Evolutionary conservation across 2,113 vertebrate species (phyloP).

Genomic region (Labeo catla): DNA sequence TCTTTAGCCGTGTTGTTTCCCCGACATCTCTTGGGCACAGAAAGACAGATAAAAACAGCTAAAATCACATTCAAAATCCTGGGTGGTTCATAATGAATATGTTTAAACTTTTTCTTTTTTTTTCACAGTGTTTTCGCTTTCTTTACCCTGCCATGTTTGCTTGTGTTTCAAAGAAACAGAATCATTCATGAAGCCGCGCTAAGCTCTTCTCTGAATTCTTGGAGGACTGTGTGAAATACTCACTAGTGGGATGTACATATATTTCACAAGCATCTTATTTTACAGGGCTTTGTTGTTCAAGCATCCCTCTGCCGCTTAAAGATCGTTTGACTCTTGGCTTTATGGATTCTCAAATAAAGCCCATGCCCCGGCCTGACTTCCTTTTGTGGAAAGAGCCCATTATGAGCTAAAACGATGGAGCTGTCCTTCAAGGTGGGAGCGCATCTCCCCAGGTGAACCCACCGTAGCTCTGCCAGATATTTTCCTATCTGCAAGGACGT

Average conservation of each 20-base stretch:
- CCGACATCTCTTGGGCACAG: constrained; percentile 19
- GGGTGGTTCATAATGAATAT: constrained; percentile 35
- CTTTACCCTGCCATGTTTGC: constrained; percentile 25
- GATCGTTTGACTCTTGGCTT: constrained; percentile 47
- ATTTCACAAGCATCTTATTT: constrained; percentile 50
- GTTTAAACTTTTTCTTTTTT: neutral
- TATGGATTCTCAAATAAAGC: constrained; percentile 42
- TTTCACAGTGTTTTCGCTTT: constrained; percentile 17
- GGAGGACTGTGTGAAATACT: neutral
- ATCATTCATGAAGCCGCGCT: constrained; percentile 36
- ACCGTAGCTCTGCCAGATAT: constrained; percentile 67
- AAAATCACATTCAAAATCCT: constrained; percentile 30
- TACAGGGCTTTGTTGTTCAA: constrained; percentile 25
- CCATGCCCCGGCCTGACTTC: constrained; percentile 34
- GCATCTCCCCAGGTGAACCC: constrained; percentile 35
- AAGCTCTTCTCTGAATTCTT: constrained; percentile 9
- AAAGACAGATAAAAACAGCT: neutral
- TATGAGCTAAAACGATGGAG: constrained; percentile 37
- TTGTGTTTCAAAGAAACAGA: constrained; percentile 20
- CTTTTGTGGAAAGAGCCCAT: constrained; percentile 36
- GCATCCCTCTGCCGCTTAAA: constrained; percentile 21
- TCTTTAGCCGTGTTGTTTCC: neutral
- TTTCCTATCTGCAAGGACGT: constrained; percentile 69
- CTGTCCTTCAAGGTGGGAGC: constrained; percentile 17
- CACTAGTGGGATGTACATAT: constrained; percentile 11